phyloP scores from a whole-genome alignment of 2,113 vertebrate species.

The Bubo bubo region DNA sequence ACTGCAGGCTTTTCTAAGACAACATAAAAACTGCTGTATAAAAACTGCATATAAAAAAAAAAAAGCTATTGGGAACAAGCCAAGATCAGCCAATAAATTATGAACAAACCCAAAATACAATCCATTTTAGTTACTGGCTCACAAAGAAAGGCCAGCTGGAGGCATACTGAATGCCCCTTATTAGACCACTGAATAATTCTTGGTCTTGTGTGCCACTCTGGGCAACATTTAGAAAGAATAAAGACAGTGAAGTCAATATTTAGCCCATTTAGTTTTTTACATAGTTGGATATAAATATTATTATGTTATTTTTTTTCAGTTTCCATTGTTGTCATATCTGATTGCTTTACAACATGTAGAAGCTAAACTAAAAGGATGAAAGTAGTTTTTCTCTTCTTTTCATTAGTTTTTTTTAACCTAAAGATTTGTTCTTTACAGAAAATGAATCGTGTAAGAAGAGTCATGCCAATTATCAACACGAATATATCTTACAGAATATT shows the following conservation, averaged over 20 bases:
- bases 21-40: neutral
- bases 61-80: neutral
- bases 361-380: neutral
- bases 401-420: neutral
- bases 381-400: neutral
- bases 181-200: neutral
- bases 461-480: neutral
- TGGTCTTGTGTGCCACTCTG: neutral
- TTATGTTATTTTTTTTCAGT: neutral
- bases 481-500: neutral
- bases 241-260: neutral
- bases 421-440: neutral
- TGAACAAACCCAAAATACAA: neutral
- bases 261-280: neutral
- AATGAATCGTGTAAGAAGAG: accelerated
- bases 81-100: neutral
- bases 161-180: neutral
- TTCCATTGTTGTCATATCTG: neutral
- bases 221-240: neutral
- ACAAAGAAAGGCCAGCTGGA: neutral
- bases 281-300: neutral
- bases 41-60: neutral
- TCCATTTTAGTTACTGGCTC: neutral
- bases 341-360: accelerated
- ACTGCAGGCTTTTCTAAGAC: neutral